Evolutionary conservation across 37 sponge, comb jelly and placozoan species (phyloP).

Genomic region (Halisarca cf. caerulea): DNA sequence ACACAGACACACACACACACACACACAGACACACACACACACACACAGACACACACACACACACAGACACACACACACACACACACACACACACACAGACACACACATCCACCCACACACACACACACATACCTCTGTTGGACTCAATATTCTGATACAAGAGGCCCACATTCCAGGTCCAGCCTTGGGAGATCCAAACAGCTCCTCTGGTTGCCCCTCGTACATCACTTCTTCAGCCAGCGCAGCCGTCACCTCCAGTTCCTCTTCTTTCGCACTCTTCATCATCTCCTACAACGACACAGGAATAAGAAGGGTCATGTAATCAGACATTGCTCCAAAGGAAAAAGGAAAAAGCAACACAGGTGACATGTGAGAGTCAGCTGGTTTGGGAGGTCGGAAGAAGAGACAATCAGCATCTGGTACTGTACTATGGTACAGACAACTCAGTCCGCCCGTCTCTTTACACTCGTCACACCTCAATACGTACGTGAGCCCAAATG

Average conservation of each 20-base stretch:
- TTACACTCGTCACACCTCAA: too few relatives aligned
- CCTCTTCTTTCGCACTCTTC: slow-evolving; percentile 83
- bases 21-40: too few relatives aligned
- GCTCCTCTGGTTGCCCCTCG: slow-evolving; percentile 85
- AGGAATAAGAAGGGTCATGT: background rate
- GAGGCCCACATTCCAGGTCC: slow-evolving; percentile 95
- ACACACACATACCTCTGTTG: slow-evolving; percentile 67
- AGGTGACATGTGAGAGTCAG: background rate
- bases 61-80: too few relatives aligned
- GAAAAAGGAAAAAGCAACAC: too few relatives aligned
- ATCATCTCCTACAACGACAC: slow-evolving; percentile 91
- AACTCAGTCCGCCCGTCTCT: slow-evolving; percentile 25
- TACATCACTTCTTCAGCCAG: slow-evolving; percentile 88
- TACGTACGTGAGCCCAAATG: too few relatives aligned
- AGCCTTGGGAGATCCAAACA: slow-evolving; percentile 93
- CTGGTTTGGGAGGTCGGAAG: background rate
- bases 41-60: too few relatives aligned
- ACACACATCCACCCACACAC: too few relatives aligned
- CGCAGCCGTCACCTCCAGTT: slow-evolving; percentile 72
- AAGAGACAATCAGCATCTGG: background rate
- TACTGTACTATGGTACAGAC: background rate
- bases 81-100: too few relatives aligned
- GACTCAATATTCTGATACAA: slow-evolving; percentile 85
- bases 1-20: too few relatives aligned
- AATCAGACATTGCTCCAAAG: background rate